Conservation (phyloP, 2,888 invertebrate genomes). For the Lamproptera curius region DNA sequence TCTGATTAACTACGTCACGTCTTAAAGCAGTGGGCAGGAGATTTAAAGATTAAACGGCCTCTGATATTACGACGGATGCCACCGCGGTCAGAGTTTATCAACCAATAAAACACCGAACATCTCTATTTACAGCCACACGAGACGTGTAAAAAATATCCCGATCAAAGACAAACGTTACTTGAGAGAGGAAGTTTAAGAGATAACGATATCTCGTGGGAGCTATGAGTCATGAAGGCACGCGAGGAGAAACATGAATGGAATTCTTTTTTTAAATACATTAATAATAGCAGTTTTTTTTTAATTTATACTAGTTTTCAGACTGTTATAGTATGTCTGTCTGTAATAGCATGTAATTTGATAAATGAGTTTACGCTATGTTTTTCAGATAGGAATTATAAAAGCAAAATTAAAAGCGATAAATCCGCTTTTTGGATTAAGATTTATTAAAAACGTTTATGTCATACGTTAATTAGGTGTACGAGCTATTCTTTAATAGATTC, state of each 20-base stretch:
- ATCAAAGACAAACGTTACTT: constrained; percentile 21
- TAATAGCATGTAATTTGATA: too few species aligned
- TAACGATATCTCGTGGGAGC: constrained; percentile 37
- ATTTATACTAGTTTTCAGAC: too few species aligned
- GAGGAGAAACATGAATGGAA: neutral
- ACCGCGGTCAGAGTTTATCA: constrained; percentile 20
- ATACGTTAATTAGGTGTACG: too few species aligned
- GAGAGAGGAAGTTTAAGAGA: constrained; percentile 44
- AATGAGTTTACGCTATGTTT: too few species aligned
- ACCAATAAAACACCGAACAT: constrained; percentile 18
- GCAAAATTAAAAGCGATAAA: too few species aligned
- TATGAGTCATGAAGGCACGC: constrained; percentile 8
- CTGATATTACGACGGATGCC: constrained; percentile 17
- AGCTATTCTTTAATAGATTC: too few species aligned
- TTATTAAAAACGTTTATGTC: too few species aligned
- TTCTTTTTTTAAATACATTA: too few species aligned
- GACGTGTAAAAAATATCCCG: constrained; percentile 12
- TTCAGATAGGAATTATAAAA: too few species aligned
- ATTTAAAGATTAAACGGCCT: constrained; percentile 20
- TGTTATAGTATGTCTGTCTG: too few species aligned
- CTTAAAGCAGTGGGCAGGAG: constrained; percentile 14
- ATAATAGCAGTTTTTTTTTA: too few species aligned
- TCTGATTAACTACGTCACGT: constrained; percentile 4
- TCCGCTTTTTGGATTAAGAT: too few species aligned
- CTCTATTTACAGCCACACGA: constrained; percentile 17